A percentile compares a stretch with the other conserved stretches of the same genome.
phyloP scores from a whole-genome alignment of 2,888 invertebrate species.

The Meliscaeva auricollis region DNA sequence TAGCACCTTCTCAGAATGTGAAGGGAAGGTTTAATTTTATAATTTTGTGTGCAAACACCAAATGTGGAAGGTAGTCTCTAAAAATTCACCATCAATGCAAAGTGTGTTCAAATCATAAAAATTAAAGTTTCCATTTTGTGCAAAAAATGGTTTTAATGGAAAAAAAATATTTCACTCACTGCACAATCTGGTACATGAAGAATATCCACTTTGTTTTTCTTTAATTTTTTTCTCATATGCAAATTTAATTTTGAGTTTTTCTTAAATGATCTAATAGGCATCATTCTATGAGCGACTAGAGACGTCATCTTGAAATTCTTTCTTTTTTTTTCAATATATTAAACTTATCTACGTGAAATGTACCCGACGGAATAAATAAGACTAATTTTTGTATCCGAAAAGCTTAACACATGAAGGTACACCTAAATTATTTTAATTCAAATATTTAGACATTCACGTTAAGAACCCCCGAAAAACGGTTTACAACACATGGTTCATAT shows the following conservation, averaged over 20 bases:
- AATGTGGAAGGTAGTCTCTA: no score
- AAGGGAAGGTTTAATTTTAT: no score
- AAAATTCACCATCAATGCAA: no score
- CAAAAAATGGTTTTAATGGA: no score
- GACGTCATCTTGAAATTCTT: conserved; percentile 41
- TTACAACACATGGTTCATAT: conserved; percentile 59
- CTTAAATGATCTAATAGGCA: not conserved
- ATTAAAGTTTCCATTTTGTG: no score
- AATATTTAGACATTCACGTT: conserved; percentile 27
- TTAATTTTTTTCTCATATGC: not conserved
- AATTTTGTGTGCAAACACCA: no score
- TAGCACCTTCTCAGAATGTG: no score
- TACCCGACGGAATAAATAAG: conserved; percentile 13
- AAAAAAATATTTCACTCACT: conserved; percentile 1
- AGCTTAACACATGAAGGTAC: not conserved
- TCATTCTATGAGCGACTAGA: conserved; percentile 54
- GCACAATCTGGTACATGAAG: conserved; percentile 22
- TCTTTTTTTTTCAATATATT: not conserved
- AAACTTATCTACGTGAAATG: not conserved
- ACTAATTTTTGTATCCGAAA: conserved; percentile 35
- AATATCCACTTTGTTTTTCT: conserved; percentile 57
- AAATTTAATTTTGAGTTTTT: not conserved
- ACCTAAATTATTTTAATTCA: conserved; percentile 9
- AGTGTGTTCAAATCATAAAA: no score
- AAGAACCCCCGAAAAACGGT: conserved; percentile 39